These are phyloP conservation scores for Tethea ocularis DNA, from an alignment of 2,888 invertebrate genomes.

Conservation along the genomic window DNA sequence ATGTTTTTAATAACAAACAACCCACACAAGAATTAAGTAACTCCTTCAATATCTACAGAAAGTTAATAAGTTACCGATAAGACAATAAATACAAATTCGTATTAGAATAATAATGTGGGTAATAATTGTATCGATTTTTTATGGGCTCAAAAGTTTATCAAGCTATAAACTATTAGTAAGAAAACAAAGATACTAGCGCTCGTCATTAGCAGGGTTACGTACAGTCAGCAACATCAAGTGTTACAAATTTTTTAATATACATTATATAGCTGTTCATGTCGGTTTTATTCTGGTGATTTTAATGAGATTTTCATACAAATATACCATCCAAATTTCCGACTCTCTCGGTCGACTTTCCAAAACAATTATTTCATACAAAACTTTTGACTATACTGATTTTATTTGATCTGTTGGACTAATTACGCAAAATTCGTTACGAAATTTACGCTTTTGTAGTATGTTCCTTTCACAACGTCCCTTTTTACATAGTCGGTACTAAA, in stretches of 20 bases:
- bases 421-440: no score
- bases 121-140: conserved; percentile 14
- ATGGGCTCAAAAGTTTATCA: conserved; percentile 29
- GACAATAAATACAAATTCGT: conserved; percentile 20
- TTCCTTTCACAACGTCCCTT: not conserved
- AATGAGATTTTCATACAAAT: no score
- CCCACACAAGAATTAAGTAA: conserved; percentile 12
- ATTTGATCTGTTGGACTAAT: no score
- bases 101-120: not conserved
- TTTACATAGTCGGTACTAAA: not conserved
- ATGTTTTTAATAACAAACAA: not conserved
- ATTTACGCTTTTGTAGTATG: no score
- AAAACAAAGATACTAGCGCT: conserved; percentile 16
- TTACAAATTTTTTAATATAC: not conserved
- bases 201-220: conserved; percentile 1
- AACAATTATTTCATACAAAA: no score
- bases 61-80: conserved; percentile 16
- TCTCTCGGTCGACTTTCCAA: no score
- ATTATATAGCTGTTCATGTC: no score
- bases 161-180: conserved; percentile 14
- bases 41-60: conserved; percentile 7
- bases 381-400: no score
- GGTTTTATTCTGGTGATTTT: no score
- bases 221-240: not conserved
- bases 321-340: no score